A percentile compares a stretch with the other conserved stretches of the same genome.
phyloP scores from a whole-genome alignment of 2,113 vertebrate species.

The Plecturocebus donacophilus region DNA sequence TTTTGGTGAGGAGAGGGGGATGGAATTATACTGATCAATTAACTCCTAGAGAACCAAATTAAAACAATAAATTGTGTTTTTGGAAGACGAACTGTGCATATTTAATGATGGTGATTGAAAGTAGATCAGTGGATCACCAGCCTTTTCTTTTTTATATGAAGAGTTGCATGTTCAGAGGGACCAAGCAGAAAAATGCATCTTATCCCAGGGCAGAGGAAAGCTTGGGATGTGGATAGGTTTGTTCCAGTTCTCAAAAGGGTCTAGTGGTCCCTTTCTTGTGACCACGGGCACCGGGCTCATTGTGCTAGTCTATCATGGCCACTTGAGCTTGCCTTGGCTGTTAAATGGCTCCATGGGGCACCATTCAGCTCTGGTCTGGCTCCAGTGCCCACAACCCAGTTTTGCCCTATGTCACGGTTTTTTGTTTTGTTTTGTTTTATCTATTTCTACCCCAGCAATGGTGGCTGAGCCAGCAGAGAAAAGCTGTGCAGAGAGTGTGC shows the following conservation, averaged over 20 bases:
- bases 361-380: neutral
- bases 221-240: neutral
- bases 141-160: neutral
- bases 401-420: neutral
- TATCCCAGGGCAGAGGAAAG: neutral
- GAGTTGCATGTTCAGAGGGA: neutral
- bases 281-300: neutral
- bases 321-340: neutral
- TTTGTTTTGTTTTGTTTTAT: neutral
- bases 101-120: neutral
- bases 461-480: conserved; percentile 87
- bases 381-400: neutral
- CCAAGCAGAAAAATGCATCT: neutral
- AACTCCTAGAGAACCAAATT: neutral
- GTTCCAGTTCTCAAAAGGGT: neutral
- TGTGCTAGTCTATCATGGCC: too few species aligned
- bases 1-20: neutral
- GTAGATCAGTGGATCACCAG: too few species aligned
- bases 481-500: conserved; percentile 88
- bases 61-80: neutral
- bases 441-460: conserved; percentile 80
- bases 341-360: neutral
- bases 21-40: neutral
- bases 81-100: neutral
- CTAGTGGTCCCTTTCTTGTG: neutral